Conservation (phyloP, 2,797 vertebrate genomes). For the Limosa lapponica region DNA sequence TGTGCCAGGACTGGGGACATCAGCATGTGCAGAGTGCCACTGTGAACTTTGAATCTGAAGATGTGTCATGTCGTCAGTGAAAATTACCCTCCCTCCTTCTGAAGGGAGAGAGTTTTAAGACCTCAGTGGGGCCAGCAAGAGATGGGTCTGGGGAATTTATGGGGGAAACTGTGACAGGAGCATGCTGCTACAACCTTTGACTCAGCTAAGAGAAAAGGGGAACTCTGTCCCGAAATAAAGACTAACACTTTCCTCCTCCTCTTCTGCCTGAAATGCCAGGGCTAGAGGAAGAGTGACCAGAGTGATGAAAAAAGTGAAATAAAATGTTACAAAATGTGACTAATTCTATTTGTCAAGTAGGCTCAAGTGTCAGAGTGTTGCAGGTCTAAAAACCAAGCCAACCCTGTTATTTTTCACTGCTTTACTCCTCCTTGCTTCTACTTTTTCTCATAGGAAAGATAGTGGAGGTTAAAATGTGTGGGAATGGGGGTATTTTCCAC, state of each 20-base stretch:
- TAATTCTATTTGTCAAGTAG: not conserved
- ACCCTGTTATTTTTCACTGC: not conserved
- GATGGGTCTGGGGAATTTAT: not conserved
- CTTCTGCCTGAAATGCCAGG: not conserved
- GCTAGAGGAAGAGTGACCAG: not conserved
- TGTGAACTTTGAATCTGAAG: not conserved
- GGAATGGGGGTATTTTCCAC: not conserved
- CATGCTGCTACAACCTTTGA: not conserved
- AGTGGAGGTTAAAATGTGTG: not conserved
- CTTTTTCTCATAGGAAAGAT: not conserved
- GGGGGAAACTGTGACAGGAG: not conserved
- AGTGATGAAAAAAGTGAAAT: not conserved
- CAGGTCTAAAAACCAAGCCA: not conserved
- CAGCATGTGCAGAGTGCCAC: not conserved
- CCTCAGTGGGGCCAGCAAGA: not conserved
- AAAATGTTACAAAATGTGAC: not conserved
- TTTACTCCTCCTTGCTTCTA: not conserved
- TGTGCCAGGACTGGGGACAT: not conserved
- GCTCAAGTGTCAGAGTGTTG: not conserved
- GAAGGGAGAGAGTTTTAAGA: not conserved
- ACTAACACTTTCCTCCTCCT: not conserved
- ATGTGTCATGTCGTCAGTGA: rapidly evolving
- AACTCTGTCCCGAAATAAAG: not conserved
- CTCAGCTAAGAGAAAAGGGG: not conserved
- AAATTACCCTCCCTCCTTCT: not conserved